Base-by-base conservation (phyloP, 2,888 invertebrate genomes). In the Scaptomyza polygonia region DNA sequence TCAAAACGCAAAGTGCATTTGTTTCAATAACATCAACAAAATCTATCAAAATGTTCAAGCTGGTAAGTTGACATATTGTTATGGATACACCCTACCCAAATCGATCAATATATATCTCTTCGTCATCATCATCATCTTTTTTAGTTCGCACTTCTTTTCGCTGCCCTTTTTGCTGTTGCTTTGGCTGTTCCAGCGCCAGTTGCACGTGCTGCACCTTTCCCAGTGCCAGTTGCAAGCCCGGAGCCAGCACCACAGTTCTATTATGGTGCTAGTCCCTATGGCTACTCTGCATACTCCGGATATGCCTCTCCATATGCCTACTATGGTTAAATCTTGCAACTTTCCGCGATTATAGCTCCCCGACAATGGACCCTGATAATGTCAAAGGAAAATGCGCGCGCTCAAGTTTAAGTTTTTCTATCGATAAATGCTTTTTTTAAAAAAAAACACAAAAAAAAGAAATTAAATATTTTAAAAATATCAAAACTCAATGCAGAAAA, bases 261-360 rank as follows among this genome's bases (percentile, higher is more conserved):
- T 40, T 89, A 89, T 45, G 81, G 89, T 11, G 84, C 74, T 25
- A 79, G 80, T 27, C 90, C 90, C n/a, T 90, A 89, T 52, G 87
- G 80, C 49, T 89, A 90, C 56, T 69, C 77, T n/a, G 84, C 84
- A 12, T 80, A 76, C 63, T 63, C 79, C 3, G 89, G 77, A n/a
- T 89, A 82, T 58, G 84, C 76, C 11, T 78, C 90, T n/a, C 90
- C 89, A n/a, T 90, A 90, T 67, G 72, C 84, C 14, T 90, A 90
- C 54, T 90, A 90, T 36, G 90, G 90, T 45, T 90, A 85, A 82
- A 36, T 45, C 59, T 25, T 43, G 6, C 21, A 6, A 27, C 7
- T 42, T 45, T 47, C 45, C 51, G 68, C 44, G 56, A 32, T 18
- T 5, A 5, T 44, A 39, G 43, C 47, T 39, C 3, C 43, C 54